Conservation (phyloP, 1,140 invertebrate species). For the Drosophila melanica region DNA sequence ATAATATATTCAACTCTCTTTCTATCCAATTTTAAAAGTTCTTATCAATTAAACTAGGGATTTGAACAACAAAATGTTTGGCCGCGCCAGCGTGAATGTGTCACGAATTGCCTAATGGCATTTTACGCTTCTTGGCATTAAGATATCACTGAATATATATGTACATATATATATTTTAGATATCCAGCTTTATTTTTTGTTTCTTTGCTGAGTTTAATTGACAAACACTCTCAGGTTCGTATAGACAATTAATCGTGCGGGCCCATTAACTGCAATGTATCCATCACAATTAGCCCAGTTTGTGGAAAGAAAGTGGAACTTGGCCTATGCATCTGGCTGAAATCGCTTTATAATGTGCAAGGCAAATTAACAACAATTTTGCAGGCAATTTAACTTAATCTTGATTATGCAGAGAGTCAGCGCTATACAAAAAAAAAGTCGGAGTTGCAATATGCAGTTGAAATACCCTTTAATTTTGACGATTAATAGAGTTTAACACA, state of each 20-base stretch:
- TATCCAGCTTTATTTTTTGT: neutral
- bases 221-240: slow-evolving; percentile 9
- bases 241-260: slow-evolving; percentile 28
- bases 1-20: neutral
- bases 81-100: slow-evolving; percentile 3
- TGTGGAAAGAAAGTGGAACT: slow-evolving; percentile 71
- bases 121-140: slow-evolving; percentile 1
- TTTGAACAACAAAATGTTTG: slow-evolving; percentile 16
- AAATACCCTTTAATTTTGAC: slow-evolving; percentile 25
- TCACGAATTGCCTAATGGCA: slow-evolving; percentile 5
- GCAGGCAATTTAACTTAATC: slow-evolving; percentile 81
- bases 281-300: slow-evolving; percentile 71
- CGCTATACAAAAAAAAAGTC: slow-evolving; percentile 22
- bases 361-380: slow-evolving; percentile 81
- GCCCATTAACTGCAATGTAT: slow-evolving; percentile 63
- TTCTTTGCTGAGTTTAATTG: slow-evolving; percentile 4
- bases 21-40: slow-evolving; percentile 5
- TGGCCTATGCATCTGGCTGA: slow-evolving; percentile 64
- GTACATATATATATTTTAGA: neutral
- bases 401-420: slow-evolving; percentile 69
- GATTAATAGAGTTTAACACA: neutral
- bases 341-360: slow-evolving; percentile 78
- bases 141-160: slow-evolving; percentile 12
- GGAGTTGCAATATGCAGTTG: slow-evolving; percentile 41
- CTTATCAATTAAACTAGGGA: slow-evolving; percentile 13